phyloP scores from a whole-genome alignment of 2,888 invertebrate genomes.

The Venustoraphidia nigricollis region DNA sequence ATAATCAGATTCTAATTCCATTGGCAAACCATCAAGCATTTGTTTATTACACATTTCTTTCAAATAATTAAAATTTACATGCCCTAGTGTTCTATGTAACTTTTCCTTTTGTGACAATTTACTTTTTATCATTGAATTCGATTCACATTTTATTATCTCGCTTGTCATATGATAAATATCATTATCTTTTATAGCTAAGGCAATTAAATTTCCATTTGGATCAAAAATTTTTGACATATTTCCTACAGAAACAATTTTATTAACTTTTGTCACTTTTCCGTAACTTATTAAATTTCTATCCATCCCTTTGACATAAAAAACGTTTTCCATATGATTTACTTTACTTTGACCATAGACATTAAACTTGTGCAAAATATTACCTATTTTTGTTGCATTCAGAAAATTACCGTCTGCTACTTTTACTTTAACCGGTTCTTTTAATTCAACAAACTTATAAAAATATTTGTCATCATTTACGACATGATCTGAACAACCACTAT shows the following conservation, averaged over 20 bases:
- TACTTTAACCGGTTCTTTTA: slow-evolving; percentile 7
- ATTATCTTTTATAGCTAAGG: slow-evolving; percentile 10
- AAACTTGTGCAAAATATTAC: slow-evolving; percentile 5
- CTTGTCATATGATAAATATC: slow-evolving; percentile 10
- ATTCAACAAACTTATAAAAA: slow-evolving; percentile 4
- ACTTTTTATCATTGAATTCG: too few relatives aligned
- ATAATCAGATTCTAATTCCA: slow-evolving; percentile 10
- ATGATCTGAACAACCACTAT: slow-evolving; percentile 10
- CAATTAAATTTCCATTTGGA: slow-evolving; percentile 8
- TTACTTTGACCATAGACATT: neutral
- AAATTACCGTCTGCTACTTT: slow-evolving; percentile 9
- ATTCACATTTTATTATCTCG: neutral
- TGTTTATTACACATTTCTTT: slow-evolving; percentile 11
- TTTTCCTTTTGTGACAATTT: slow-evolving; percentile 13
- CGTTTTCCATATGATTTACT: slow-evolving; percentile 3
- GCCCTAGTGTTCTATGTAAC: slow-evolving; percentile 13
- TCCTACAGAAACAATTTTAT: slow-evolving; percentile 11
- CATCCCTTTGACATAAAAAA: slow-evolving; percentile 12
- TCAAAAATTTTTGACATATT: slow-evolving; percentile 10
- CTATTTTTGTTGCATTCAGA: slow-evolving; percentile 10
- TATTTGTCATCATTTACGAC: slow-evolving; percentile 8
- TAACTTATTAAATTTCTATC: slow-evolving; percentile 12
- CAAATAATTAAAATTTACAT: slow-evolving; percentile 15
- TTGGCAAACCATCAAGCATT: slow-evolving; percentile 10
- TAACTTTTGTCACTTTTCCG: slow-evolving; percentile 10